phyloP scores from a whole-genome alignment of 2,797 vertebrate species.

The Artibeus jamaicensis region DNA sequence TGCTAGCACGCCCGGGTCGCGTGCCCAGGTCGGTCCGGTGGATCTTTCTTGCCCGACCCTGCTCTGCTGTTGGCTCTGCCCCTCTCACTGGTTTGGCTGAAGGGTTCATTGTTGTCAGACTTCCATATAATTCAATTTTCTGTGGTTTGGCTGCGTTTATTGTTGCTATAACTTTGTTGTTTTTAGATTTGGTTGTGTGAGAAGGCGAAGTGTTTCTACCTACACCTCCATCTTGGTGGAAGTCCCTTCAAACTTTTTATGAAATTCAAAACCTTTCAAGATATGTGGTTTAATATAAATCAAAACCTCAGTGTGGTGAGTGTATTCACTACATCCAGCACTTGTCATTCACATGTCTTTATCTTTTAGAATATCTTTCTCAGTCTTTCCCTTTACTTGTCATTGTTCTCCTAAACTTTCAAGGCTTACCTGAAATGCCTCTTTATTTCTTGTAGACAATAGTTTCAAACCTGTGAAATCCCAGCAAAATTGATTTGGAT shows the following conservation, averaged over 20 bases:
- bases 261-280: not conserved
- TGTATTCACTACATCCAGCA: not conserved
- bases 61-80: too few species aligned
- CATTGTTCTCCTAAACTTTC: not conserved
- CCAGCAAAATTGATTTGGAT: not conserved
- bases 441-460: not conserved
- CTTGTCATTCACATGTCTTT: not conserved
- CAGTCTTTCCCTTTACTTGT: not conserved
- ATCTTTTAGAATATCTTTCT: not conserved
- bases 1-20: too few species aligned
- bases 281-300: not conserved
- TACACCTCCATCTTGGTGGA: too few species aligned
- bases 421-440: not conserved
- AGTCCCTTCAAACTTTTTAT: not conserved
- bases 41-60: too few species aligned
- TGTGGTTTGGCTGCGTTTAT: too few species aligned
- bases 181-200: too few species aligned
- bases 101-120: too few species aligned
- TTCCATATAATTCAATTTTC: too few species aligned
- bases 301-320: not conserved
- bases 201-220: too few species aligned
- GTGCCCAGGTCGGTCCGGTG: too few species aligned
- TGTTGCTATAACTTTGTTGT: too few species aligned
- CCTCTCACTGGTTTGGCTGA: too few species aligned
- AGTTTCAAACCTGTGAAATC: not conserved